Evolutionary conservation across 2,113 vertebrate genomes (phyloP), one percentile per base, ranked within the genome.

Genomic region (Talpa occidentalis): DNA sequence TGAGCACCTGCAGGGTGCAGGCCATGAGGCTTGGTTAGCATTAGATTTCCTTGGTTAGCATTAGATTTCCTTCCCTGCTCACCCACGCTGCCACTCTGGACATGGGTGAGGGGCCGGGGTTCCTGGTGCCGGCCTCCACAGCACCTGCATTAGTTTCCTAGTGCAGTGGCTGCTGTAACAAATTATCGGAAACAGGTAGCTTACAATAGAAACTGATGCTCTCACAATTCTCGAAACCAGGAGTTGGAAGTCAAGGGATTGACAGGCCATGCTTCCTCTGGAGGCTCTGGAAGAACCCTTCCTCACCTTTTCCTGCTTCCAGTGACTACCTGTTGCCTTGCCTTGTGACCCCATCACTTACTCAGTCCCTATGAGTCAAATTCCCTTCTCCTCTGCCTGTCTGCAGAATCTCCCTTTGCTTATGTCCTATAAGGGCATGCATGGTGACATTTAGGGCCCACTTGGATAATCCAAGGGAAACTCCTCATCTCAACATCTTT

Each of bases 31-130:
- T 4, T 47, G 28, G 83, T 37, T 26, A 1, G 21, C 0, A 0
- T 30, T 3, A 3, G 32, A 17, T 17, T 12, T 15, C 26, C 12
- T 24, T n/a, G 28, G 83, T 37, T 26, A 1, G 21, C 0, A 0
- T 30, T 3, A 3, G 32, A 17, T 17, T 12, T 15, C 26, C 12
- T 24, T n/a, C 3, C 37, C 47, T n/a, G 7, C 4, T 40, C 3
- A 0, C 14, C 28, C 0, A 0, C 12, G 44, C 59, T 81, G 69
- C 54, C 9, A 19, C 54, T 22, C 54, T 21, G 40, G 16, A 26
- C 10, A 2, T 2, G 2, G 5, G 59, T 17, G n/a, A 5, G 19
- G 10, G 28, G 28, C 40, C 91, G 40, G 6, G 52, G 8, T 42
- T 77, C 90, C 64, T 28, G 19, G n/a, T 14, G 49, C 81, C 37